Base-by-base conservation (phyloP, 2,797 vertebrate species). In the Microtus agrestis region DNA sequence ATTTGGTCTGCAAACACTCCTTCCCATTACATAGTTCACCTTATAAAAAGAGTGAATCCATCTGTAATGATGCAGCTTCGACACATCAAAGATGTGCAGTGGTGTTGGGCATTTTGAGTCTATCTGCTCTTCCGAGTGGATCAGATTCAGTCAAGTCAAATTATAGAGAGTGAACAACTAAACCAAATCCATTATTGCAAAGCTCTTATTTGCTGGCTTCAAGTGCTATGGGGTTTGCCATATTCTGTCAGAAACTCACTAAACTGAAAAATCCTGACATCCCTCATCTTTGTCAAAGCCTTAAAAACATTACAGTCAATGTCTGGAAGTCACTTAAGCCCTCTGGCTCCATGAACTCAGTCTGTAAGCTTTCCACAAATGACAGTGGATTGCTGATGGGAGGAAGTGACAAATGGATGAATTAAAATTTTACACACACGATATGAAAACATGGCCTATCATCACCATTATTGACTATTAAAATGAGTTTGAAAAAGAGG, bases 391-490 rank as follows among this genome's bases (percentile, higher is more conserved):
- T 76, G 85, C 81, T 77, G 74, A 86, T 0, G 12, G 93, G 82
- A 94, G 87, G 89, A 97, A 95, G 87, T 76, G 85, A 96, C 90
- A 96, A 91, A 92, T 89, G 37, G 82, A 93, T 14, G 87, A 94
- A 93, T 97, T 95, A 97, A 97, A 98, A 93, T 93, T 96, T 90
- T 82, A 96, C 73, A 54, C 84, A 48, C 0, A 1, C 61, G 37
- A 43, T 63, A 81, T 29, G 73, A 87, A 78, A 19, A 31, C 63
- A 92, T 76, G 95, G 96, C 81, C 90, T 91, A 79, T 71, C 93
- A 79, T 94, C 54, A 81, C 76, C 69, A 85, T 74, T 96, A 67
- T 0, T 61, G 81, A 61, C 37, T 79, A 59, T 63, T 81, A 65
- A 84, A 46, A 89, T 80, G 43, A 81, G 34, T 74, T 95, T 89